phyloP scores from a whole-genome alignment of 2,888 invertebrate genomes.

The Girardia tigrina region DNA sequence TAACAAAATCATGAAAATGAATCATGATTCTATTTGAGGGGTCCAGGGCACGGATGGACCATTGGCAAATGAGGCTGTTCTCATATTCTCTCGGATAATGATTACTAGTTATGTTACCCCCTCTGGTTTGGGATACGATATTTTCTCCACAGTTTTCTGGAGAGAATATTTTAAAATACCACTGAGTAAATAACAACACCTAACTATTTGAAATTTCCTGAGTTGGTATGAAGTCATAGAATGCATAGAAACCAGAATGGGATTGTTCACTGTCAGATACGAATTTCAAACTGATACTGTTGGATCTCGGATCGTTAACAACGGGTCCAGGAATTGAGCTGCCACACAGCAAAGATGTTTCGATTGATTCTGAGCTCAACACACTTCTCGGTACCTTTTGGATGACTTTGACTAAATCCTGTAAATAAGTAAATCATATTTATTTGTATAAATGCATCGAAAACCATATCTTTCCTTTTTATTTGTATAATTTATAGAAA shows the following conservation, averaged over 20 bases:
- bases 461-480: no score
- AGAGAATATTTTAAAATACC: background rate
- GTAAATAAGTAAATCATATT: background rate
- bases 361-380: constrained; percentile 39
- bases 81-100: constrained; percentile 28
- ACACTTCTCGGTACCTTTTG: constrained; percentile 3
- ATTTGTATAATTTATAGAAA: no score
- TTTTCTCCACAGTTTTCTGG: constrained; percentile 35
- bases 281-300: constrained; percentile 72
- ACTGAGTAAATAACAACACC: background rate
- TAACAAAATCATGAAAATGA: constrained; percentile 74
- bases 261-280: constrained; percentile 63
- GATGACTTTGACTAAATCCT: constrained; percentile 29
- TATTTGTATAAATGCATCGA: no score
- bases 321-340: constrained; percentile 78
- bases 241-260: constrained; percentile 80
- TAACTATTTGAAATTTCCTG: constrained; percentile 31
- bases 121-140: constrained; percentile 29
- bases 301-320: constrained; percentile 73
- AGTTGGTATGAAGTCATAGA: constrained; percentile 54
- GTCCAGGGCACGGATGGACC: constrained; percentile 72
- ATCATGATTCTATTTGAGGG: constrained; percentile 73
- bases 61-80: constrained; percentile 64
- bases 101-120: constrained; percentile 30
- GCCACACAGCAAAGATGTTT: constrained; percentile 78